These are phyloP conservation scores for Zaprionus kolodkinae DNA, from an alignment of 1,140 invertebrate genomes.

Conservation along the genomic window DNA sequence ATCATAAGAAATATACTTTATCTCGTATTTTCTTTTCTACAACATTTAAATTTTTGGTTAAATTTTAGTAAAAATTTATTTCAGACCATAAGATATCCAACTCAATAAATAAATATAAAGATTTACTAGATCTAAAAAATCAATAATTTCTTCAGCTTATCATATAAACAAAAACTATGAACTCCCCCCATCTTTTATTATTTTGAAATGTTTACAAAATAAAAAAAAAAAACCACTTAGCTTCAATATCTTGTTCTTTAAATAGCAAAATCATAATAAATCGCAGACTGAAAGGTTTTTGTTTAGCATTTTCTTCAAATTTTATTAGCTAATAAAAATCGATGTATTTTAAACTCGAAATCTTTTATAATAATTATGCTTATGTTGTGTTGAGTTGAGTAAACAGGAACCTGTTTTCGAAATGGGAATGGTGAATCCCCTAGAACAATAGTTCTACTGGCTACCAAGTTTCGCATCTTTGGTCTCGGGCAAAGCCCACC, in stretches of 20 bases:
- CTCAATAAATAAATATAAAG: no score
- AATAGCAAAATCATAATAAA: not conserved
- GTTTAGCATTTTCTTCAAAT: not conserved
- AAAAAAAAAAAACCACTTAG: not conserved
- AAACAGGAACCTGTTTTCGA: conserved; percentile 7
- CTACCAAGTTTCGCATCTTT: conserved; percentile 3
- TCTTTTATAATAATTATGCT: not conserved
- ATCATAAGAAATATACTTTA: not conserved
- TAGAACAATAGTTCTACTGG: not conserved
- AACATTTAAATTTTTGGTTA: no score
- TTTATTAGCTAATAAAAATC: not conserved
- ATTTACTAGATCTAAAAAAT: no score
- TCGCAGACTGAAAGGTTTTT: not conserved
- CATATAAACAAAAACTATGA: no score
- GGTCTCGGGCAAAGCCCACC: no score
- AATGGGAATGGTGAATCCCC: conserved; percentile 21
- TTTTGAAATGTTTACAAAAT: not conserved
- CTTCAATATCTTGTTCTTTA: not conserved
- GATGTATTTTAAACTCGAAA: not conserved
- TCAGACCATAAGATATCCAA: no score
- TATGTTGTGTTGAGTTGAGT: not conserved
- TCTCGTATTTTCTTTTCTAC: no score
- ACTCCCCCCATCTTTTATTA: no score
- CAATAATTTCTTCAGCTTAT: no score
- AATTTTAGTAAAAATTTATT: no score